Evolutionary conservation across 2,888 invertebrate species (phyloP), one percentile per base, ranked within the genome.

Genomic region (Brenthis hecate): DNA sequence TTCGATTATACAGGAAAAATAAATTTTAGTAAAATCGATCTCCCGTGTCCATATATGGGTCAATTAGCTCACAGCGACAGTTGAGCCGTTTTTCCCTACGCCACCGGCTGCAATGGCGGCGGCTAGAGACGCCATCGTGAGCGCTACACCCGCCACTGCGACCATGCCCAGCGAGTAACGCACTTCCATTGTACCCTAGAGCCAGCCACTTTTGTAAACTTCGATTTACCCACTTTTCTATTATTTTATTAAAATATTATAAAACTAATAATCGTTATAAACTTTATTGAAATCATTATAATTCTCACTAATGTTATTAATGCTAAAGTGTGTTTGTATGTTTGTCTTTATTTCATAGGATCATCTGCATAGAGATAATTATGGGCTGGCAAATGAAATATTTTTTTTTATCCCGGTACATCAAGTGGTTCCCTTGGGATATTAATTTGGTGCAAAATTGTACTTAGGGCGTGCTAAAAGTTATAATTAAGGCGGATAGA

Each of bases 1-100:
- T 58, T 66, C 69, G 64, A 68, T 32, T 53, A 19, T 14, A 28
- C 11, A 11, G 14, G 1, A 58, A 19, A 57, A n/a, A 19, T 1
- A 57, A 47, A 8, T 13, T 19, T 19, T 0, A 19, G 16, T 1
- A 13, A 16, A 32, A 69, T 65, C 68, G 70, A 68, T 65, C 68
- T 62, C 55, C 68, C 63, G 13, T 62, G 3, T 51, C 43, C 16
- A 32, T 13, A 55, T 32, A 56, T n/a, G 43, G 62, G 53, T 51
- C 65, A 55, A 53, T 61, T 68, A 60, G 72, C 97, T 97, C 96
- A 99, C 99, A 92, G 99, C 99, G 83, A 99, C 98, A 77, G 99
- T 98, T 84, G 99, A 99, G 93, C 99, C 99, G 94, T 99, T 99
- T 94, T 98, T 99, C 88, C 99, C 99, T 87, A 97, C 96, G 91